Evolutionary conservation across 1,140 invertebrate genomes (phyloP).

Genomic region (Drosophila burlai): DNA sequence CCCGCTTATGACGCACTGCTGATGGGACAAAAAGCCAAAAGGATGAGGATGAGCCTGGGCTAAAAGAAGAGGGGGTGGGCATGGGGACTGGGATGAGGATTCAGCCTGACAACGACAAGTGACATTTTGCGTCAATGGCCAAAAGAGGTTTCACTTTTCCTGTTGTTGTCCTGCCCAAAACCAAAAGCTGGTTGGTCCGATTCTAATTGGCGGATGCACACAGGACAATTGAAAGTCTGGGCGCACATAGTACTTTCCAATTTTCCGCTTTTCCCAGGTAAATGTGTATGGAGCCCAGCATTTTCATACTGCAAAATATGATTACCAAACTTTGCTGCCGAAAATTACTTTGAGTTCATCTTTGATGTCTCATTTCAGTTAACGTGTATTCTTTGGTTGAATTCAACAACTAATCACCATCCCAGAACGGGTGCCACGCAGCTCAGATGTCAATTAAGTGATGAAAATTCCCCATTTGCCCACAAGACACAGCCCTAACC

Average conservation of each 20-base stretch:
- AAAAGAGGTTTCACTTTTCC: constrained; percentile 49
- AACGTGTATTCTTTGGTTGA: constrained; percentile 26
- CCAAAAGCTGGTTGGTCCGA: constrained; percentile 8
- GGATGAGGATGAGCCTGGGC: constrained; percentile 8
- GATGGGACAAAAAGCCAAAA: constrained; percentile 14
- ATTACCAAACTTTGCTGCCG: too few relatives aligned
- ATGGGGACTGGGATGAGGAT: constrained; percentile 14
- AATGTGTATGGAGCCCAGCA: background rate
- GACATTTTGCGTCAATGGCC: constrained; percentile 55
- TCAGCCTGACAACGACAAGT: constrained; percentile 44
- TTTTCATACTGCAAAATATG: background rate
- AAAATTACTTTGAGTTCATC: background rate
- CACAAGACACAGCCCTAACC: constrained; percentile 2
- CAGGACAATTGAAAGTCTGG: constrained; percentile 35
- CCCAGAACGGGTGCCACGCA: background rate
- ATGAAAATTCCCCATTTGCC: constrained; percentile 36
- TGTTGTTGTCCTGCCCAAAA: background rate
- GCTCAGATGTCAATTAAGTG: constrained; percentile 60
- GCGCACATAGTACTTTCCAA: background rate
- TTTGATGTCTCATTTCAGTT: constrained; percentile 18
- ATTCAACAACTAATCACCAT: constrained; percentile 22
- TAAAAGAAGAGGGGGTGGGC: background rate
- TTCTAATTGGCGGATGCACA: constrained; percentile 64
- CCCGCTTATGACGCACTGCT: constrained; percentile 69
- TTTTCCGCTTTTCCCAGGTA: constrained; percentile 10